phyloP scores from a whole-genome alignment of 2,888 invertebrate genomes.

The Odontothrips loti region DNA sequence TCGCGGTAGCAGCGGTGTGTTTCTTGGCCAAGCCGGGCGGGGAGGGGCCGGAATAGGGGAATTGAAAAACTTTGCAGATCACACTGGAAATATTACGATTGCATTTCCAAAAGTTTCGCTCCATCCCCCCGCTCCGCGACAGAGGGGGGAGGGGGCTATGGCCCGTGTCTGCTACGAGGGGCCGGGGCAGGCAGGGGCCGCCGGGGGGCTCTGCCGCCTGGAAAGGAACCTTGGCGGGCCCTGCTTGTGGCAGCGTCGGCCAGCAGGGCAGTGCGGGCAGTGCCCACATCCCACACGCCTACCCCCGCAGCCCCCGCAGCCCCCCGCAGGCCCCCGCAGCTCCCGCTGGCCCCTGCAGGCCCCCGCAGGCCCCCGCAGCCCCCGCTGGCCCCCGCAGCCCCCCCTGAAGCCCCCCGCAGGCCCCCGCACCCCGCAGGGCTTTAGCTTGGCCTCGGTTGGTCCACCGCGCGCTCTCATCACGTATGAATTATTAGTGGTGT shows the following conservation, averaged over 20 bases:
- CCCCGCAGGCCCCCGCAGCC: too few species aligned
- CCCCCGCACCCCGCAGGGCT: neutral
- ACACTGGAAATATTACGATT: conserved; percentile 19
- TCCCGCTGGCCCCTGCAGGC: too few species aligned
- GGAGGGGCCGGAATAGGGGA: neutral
- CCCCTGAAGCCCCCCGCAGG: too few species aligned
- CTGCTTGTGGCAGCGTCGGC: neutral
- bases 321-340: too few species aligned
- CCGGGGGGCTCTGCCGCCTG: neutral
- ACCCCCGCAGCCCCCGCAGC: too few species aligned
- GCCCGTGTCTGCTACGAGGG: too few species aligned
- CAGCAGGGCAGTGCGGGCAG: neutral
- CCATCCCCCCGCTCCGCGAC: too few species aligned
- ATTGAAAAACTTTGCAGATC: conserved; percentile 14
- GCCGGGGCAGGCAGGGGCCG: neutral
- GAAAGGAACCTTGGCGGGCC: neutral
- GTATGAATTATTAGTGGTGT: conserved; percentile 6
- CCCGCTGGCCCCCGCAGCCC: neutral
- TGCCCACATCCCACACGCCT: too few species aligned
- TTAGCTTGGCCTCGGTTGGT: too few species aligned
- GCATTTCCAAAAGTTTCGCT: conserved; percentile 16
- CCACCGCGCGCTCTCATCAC: neutral
- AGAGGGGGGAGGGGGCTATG: too few species aligned
- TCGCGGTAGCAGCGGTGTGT: neutral
- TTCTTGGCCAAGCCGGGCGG: neutral